phyloP scores from a whole-genome alignment of 2,113 vertebrate genomes.

The Oncorhynchus nerka region DNA sequence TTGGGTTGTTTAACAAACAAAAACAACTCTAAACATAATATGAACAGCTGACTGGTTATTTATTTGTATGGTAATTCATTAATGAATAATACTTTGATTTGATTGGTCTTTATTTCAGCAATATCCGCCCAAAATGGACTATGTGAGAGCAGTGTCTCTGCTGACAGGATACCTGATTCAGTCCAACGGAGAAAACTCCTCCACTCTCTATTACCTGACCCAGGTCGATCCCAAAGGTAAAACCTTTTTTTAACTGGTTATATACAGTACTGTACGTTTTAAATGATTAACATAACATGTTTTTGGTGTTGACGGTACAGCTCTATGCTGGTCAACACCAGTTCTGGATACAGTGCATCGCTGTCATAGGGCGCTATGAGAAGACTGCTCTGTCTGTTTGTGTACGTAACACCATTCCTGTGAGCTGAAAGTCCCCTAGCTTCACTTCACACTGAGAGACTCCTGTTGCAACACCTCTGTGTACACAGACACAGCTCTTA shows the following conservation, averaged over 20 bases:
- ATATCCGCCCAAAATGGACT: constrained; percentile 86
- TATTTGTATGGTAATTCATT: neutral
- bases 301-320: neutral
- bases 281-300: neutral
- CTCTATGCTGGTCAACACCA: neutral
- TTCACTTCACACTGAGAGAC: neutral
- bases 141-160: constrained; percentile 81
- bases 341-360: constrained; percentile 9
- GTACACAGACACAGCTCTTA: neutral
- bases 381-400: constrained; percentile 1
- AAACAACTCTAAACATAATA: neutral
- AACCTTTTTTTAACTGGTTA: neutral
- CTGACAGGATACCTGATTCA: constrained; percentile 84
- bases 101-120: constrained; percentile 65
- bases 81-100: neutral
- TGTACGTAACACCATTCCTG: neutral
- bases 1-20: neutral
- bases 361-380: neutral
- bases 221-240: constrained; percentile 88
- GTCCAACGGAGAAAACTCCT: constrained; percentile 65
- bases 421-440: neutral
- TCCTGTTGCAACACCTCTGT: neutral
- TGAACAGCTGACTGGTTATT: neutral
- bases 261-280: neutral
- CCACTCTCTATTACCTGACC: constrained; percentile 82